phyloP scores from a whole-genome alignment of 2,888 invertebrate genomes.

The Polydrusus tereticollis region DNA sequence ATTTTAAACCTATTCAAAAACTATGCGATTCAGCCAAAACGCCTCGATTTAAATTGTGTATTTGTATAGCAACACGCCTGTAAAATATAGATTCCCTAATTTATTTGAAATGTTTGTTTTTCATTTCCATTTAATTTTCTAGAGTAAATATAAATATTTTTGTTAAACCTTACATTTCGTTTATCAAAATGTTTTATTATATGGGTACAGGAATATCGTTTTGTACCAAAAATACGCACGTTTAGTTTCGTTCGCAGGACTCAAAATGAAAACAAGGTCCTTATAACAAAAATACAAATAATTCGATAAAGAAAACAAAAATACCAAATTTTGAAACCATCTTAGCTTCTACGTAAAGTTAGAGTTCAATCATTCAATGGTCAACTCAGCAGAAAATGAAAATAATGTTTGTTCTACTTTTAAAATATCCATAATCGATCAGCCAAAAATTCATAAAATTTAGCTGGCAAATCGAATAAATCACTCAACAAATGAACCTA shows the following conservation, averaged over 20 bases:
- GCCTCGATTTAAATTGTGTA: constrained; percentile 8
- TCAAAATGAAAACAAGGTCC: not conserved
- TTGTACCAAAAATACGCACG: not conserved
- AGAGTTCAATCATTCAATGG: too few species aligned
- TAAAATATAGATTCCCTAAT: constrained; percentile 25
- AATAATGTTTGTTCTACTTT: too few species aligned
- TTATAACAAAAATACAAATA: not conserved
- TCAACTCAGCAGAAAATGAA: too few species aligned
- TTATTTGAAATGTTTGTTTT: constrained; percentile 43
- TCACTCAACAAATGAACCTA: not conserved
- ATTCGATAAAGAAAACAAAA: too few species aligned
- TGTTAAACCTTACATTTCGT: constrained; percentile 29
- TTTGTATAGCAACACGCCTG: constrained; percentile 3
- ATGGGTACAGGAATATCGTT: not conserved
- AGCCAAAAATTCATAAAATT: too few species aligned
- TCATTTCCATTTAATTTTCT: constrained; percentile 38
- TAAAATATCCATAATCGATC: too few species aligned
- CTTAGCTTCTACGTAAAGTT: too few species aligned
- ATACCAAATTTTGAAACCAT: too few species aligned
- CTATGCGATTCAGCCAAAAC: not conserved
- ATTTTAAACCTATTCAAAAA: constrained; percentile 9
- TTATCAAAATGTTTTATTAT: constrained; percentile 33
- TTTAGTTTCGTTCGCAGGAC: not conserved
- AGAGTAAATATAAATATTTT: constrained; percentile 34
- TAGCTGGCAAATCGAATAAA: too few species aligned